These are phyloP conservation scores for Polyodon spathula DNA, from an alignment of 2,113 vertebrate species.

Conservation along the genomic window DNA sequence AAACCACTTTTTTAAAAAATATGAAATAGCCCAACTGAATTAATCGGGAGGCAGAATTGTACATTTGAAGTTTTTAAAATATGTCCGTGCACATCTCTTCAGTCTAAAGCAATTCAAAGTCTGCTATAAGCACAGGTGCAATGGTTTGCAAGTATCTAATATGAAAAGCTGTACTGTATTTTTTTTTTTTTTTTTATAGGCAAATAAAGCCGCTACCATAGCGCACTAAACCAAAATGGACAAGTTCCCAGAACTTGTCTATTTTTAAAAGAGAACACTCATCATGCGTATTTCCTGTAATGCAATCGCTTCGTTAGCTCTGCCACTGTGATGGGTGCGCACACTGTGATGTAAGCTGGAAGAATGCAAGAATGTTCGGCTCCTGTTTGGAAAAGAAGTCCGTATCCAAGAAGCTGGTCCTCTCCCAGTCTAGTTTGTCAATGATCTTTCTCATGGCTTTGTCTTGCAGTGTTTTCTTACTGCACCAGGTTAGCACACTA, in stretches of 20 bases:
- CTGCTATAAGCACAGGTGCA: no score
- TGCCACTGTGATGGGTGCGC: slow-evolving; percentile 6
- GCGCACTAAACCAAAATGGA: no score
- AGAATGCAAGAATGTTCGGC: background rate
- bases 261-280: slow-evolving; percentile 35
- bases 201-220: background rate
- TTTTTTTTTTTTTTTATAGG: slow-evolving; percentile 4
- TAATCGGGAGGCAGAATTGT: no score
- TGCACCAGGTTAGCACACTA: slow-evolving; percentile 41
- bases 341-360: slow-evolving; percentile 5
- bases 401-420: background rate
- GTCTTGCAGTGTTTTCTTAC: slow-evolving; percentile 38
- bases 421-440: slow-evolving; percentile 20
- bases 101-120: no score
- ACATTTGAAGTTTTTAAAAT: no score
- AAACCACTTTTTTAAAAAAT: no score
- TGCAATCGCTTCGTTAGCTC: slow-evolving; percentile 29
- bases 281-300: slow-evolving; percentile 29
- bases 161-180: slow-evolving; percentile 14
- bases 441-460: slow-evolving; percentile 34
- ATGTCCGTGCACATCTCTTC: no score
- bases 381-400: background rate
- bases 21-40: no score
- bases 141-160: no score
- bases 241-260: slow-evolving; percentile 38